A percentile compares a stretch with the other conserved stretches of the same genome.
These are phyloP conservation scores for Gorsachius magnificus DNA, from an alignment of 2,797 vertebrate genomes.

Conservation along the genomic window DNA sequence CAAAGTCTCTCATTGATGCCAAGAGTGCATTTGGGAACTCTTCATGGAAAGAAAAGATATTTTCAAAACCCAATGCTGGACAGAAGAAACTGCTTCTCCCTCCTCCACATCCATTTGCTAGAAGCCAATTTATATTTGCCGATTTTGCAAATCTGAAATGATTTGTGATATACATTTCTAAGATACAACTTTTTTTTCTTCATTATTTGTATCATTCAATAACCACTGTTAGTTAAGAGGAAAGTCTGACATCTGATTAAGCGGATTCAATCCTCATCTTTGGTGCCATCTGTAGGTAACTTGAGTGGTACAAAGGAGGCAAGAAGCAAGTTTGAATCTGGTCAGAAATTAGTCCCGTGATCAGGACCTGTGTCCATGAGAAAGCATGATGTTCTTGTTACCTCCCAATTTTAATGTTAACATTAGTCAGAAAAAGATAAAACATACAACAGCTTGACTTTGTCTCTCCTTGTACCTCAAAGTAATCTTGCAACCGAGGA, in stretches of 20 bases:
- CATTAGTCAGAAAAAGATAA: neutral
- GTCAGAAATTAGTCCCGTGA: neutral
- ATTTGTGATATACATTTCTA: neutral
- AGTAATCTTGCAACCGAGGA: neutral
- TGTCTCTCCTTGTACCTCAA: neutral
- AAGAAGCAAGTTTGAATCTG: neutral
- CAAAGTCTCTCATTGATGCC: neutral
- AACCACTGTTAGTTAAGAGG: neutral
- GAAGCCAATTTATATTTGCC: neutral
- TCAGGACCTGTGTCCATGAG: rapidly evolving
- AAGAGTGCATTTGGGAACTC: neutral
- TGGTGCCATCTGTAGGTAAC: constrained; percentile 57
- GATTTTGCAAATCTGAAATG: neutral
- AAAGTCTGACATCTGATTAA: neutral
- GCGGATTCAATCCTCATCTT: constrained; percentile 15
- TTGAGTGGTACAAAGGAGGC: neutral
- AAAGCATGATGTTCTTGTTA: neutral
- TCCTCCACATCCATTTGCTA: neutral
- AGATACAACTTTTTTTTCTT: neutral
- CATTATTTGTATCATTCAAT: neutral
- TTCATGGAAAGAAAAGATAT: neutral
- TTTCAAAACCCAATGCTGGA: neutral
- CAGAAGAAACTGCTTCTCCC: neutral
- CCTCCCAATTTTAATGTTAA: neutral
- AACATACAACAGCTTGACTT: neutral